Evolutionary conservation across 1,140 invertebrate species (phyloP).

Genomic region (Bombyx mandarina): DNA sequence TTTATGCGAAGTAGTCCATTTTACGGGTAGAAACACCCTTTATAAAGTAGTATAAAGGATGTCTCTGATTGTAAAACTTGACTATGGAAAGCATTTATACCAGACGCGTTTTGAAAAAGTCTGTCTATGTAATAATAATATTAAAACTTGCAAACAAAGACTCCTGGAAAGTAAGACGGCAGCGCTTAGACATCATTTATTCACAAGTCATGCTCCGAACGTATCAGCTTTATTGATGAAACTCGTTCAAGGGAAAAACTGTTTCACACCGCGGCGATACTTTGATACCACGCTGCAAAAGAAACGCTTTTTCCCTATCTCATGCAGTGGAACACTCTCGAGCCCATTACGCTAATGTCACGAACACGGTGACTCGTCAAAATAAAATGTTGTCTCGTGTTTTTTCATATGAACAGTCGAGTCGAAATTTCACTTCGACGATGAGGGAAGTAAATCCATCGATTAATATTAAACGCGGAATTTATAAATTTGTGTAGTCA

Average conservation of each 20-base stretch:
- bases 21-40: not conserved
- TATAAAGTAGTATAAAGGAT: too few relatives aligned
- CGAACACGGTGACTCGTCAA: conserved; percentile 23
- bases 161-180: too few relatives aligned
- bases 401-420: conserved; percentile 7
- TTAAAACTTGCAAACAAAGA: too few relatives aligned
- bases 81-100: too few relatives aligned
- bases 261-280: conserved; percentile 6
- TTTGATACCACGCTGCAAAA: not conserved
- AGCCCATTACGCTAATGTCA: conserved; percentile 28
- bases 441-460: too few relatives aligned
- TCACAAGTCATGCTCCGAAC: conserved; percentile 9
- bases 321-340: conserved; percentile 14
- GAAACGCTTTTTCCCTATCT: conserved; percentile 15
- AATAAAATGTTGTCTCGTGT: conserved; percentile 16
- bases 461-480: too few relatives aligned
- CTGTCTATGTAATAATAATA: too few relatives aligned
- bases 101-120: too few relatives aligned
- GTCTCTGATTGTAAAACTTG: too few relatives aligned
- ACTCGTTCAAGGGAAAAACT: conserved; percentile 6
- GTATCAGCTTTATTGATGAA: conserved; percentile 12
- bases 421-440: too few relatives aligned
- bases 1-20: not conserved
- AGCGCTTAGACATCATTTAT: conserved; percentile 6
- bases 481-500: too few relatives aligned